These are phyloP conservation scores for Aphodius sticticus DNA, from an alignment of 2,888 invertebrate species.

Conservation along the genomic window DNA sequence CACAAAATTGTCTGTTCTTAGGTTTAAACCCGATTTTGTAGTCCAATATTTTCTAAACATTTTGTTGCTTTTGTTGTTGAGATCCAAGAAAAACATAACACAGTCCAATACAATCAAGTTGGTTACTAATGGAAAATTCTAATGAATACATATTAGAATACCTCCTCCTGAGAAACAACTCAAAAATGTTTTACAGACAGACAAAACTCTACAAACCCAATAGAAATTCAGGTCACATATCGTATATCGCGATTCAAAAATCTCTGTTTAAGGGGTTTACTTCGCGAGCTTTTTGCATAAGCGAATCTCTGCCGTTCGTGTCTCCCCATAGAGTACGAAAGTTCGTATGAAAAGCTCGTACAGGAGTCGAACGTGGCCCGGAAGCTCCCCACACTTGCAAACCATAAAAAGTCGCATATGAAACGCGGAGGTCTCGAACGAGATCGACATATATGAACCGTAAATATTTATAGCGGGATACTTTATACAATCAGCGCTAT, in stretches of 20 bases:
- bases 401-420: not conserved
- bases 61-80: too few relatives aligned
- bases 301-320: not conserved
- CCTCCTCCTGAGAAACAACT: not conserved
- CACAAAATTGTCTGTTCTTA: too few relatives aligned
- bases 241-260: not conserved
- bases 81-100: not conserved
- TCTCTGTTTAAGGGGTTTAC: not conserved
- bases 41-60: too few relatives aligned
- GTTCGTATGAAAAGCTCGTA: slow-evolving; percentile 4
- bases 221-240: not conserved
- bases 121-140: too few relatives aligned
- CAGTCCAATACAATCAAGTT: not conserved
- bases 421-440: not conserved
- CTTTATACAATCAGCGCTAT: slow-evolving; percentile 4
- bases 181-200: not conserved
- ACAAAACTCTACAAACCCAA: not conserved
- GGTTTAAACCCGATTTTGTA: too few relatives aligned
- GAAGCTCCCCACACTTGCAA: not conserved
- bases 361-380: not conserved
- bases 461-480: not conserved
- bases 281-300: not conserved
- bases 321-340: not conserved
- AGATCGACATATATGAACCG: slow-evolving; percentile 4
- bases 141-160: too few relatives aligned